Percentiles rank a stretch among this genome's conserved stretches.
Evolutionary conservation across 1,140 invertebrate species (phyloP).

Genomic region (Drosophila busckii): DNA sequence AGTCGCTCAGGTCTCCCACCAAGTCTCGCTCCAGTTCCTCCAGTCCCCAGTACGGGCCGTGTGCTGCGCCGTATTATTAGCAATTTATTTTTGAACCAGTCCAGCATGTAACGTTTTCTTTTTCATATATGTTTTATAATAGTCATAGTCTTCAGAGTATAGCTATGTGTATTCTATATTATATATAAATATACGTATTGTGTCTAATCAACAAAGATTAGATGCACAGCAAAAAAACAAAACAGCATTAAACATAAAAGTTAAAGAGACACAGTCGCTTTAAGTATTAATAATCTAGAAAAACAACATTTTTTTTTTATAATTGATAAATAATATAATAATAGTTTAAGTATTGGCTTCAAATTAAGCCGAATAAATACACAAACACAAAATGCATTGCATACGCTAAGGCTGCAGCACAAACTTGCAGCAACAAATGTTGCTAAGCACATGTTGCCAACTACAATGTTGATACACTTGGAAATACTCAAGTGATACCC

Average conservation of each 20-base stretch:
- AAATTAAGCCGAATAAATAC: too few relatives aligned
- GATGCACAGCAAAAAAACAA: too few relatives aligned
- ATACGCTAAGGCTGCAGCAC: slow-evolving; percentile 16
- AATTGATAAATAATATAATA: too few relatives aligned
- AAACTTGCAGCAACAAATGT: slow-evolving; percentile 2
- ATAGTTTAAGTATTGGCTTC: too few relatives aligned
- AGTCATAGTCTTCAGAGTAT: slow-evolving; percentile 22
- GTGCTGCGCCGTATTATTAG: slow-evolving; percentile 43
- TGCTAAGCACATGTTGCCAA: slow-evolving; percentile 3
- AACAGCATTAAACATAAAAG: too few relatives aligned
- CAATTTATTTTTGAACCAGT: slow-evolving; percentile 63
- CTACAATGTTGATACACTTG: neutral
- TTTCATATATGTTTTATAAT: slow-evolving; percentile 44
- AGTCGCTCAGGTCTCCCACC: too few relatives aligned
- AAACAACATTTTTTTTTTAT: too few relatives aligned
- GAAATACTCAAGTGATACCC: too few relatives aligned
- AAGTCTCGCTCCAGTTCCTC: too few relatives aligned
- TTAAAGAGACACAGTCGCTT: too few relatives aligned
- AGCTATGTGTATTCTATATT: slow-evolving; percentile 24
- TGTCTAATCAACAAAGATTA: too few relatives aligned
- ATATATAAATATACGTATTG: slow-evolving; percentile 14
- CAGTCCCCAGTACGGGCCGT: slow-evolving; percentile 14
- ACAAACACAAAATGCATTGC: slow-evolving; percentile 24
- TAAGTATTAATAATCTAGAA: too few relatives aligned
- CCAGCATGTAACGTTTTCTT: slow-evolving; percentile 40